Evolutionary conservation across 2,888 invertebrate genomes (phyloP).

Genomic region (Gymnocheta viridis): DNA sequence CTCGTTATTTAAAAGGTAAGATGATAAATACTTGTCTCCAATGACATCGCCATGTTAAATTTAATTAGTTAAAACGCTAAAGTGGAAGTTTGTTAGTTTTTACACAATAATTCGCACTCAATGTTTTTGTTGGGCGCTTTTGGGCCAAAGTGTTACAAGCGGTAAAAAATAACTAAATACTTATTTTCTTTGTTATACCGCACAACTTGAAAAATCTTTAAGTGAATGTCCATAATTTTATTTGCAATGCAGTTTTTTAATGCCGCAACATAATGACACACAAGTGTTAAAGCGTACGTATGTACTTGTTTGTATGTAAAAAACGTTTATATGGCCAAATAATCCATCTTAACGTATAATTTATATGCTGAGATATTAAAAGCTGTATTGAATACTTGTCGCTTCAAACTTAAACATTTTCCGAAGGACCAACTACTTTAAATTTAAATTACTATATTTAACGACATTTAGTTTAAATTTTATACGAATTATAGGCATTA

Average conservation of each 20-base stretch:
- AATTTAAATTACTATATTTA: background rate
- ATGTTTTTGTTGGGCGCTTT: background rate
- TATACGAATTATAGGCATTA: background rate
- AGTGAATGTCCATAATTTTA: slow-evolving; percentile 12
- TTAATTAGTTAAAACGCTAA: no score
- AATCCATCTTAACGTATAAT: slow-evolving; percentile 66
- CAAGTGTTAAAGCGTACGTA: slow-evolving; percentile 22
- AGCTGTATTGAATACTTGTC: slow-evolving; percentile 28
- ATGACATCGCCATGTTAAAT: no score
- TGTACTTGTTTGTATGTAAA: slow-evolving; percentile 12
- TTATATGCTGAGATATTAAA: slow-evolving; percentile 62
- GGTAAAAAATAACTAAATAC: background rate
- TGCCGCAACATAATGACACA: slow-evolving; percentile 9
- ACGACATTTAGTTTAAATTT: background rate
- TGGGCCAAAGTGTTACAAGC: background rate
- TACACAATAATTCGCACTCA: background rate
- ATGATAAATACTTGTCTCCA: no score
- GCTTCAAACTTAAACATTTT: background rate
- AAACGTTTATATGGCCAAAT: slow-evolving; percentile 47
- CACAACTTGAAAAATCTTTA: background rate
- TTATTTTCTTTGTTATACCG: background rate
- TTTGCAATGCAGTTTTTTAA: background rate
- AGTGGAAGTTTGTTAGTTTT: no score
- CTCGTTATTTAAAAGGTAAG: no score
- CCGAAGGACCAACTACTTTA: slow-evolving; percentile 10